These are phyloP conservation scores for Piscicola geometra DNA, from an alignment of 2,888 invertebrate genomes.

Conservation along the genomic window DNA sequence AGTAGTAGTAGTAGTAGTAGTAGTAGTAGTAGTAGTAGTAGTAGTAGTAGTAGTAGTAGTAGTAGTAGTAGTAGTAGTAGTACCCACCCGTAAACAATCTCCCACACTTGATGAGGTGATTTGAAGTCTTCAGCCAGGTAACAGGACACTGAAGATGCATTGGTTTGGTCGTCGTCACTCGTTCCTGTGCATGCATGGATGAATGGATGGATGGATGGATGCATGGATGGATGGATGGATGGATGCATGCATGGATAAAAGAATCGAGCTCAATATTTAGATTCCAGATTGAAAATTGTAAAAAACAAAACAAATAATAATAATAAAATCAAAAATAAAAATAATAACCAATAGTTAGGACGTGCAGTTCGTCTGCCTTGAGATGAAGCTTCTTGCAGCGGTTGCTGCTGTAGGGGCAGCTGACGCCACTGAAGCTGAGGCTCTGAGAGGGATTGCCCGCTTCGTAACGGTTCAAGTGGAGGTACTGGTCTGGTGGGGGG, in stretches of 20 bases:
- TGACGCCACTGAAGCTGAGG: background rate
- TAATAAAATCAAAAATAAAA: background rate
- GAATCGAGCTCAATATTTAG: background rate
- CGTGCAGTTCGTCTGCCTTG: background rate
- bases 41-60: slow-evolving; percentile 26
- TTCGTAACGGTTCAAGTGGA: slow-evolving; percentile 16
- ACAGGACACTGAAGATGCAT: slow-evolving; percentile 5
- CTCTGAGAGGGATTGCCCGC: background rate
- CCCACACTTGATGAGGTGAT: slow-evolving; percentile 28
- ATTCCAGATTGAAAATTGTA: background rate
- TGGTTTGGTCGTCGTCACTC: background rate
- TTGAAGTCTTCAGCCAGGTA: slow-evolving; percentile 27
- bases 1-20: slow-evolving; percentile 35
- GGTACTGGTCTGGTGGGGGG: slow-evolving; percentile 19
- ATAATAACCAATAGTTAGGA: slow-evolving; percentile 14
- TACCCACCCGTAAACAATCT: slow-evolving; percentile 13
- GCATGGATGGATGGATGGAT: background rate
- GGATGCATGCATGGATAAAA: background rate
- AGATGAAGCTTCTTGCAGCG: slow-evolving; percentile 7
- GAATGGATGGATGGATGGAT: background rate
- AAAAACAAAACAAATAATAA: background rate
- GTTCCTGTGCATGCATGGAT: background rate
- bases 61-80: slow-evolving; percentile 7
- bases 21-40: slow-evolving; percentile 30
- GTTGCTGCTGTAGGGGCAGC: background rate